Evolutionary conservation across 2,888 invertebrate genomes (phyloP).

Genomic region (Chamaedrilus cognettii): DNA sequence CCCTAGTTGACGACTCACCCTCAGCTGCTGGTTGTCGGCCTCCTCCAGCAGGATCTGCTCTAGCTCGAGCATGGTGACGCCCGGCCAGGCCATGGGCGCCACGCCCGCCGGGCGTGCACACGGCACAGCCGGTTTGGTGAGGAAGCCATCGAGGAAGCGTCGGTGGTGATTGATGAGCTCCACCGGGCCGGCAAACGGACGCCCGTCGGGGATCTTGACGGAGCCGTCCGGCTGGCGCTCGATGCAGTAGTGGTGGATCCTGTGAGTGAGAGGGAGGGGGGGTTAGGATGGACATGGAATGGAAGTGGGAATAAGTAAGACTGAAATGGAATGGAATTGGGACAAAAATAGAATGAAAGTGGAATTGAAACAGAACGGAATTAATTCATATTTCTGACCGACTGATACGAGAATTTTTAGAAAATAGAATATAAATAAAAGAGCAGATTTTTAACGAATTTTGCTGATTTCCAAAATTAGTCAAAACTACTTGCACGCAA

Average conservation of each 20-base stretch:
- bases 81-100: constrained; percentile 53
- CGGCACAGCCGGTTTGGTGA: constrained; percentile 49
- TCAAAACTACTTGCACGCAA: too few species aligned
- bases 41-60: constrained; percentile 47
- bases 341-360: too few species aligned
- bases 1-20: too few species aligned
- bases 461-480: too few species aligned
- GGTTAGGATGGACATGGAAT: too few species aligned
- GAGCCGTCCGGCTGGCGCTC: constrained; percentile 56
- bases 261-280: too few species aligned
- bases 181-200: constrained; percentile 52
- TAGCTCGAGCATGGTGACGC: constrained; percentile 54
- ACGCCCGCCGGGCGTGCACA: constrained; percentile 48
- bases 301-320: too few species aligned
- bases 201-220: constrained; percentile 55
- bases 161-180: constrained; percentile 55
- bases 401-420: not conserved
- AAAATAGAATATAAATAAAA: not conserved
- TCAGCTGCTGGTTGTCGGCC: too few species aligned
- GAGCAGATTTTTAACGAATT: too few species aligned
- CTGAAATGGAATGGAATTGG: too few species aligned
- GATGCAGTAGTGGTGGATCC: constrained; percentile 58
- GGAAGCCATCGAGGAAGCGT: constrained; percentile 48
- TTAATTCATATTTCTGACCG: too few species aligned
- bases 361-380: too few species aligned